These are phyloP conservation scores for Synodontis membranacea DNA, from an alignment of 2,113 vertebrate species.

Conservation along the genomic window DNA sequence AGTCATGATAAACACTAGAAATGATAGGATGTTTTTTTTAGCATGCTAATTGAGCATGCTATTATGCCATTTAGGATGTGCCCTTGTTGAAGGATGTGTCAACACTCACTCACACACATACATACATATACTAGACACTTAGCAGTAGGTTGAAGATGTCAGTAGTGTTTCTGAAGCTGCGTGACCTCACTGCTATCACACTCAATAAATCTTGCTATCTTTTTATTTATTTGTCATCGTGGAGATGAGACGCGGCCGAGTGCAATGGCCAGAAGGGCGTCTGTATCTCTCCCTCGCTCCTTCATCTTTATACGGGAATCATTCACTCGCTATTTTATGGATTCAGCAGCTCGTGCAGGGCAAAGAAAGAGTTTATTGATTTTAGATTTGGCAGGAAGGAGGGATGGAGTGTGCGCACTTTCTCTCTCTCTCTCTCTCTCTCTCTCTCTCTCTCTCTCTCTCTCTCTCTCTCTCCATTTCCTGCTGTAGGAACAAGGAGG, in stretches of 20 bases:
- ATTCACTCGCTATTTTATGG: constrained; percentile 69
- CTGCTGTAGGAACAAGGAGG: constrained; percentile 9
- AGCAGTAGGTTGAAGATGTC: constrained; percentile 29
- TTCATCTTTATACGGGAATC: constrained; percentile 70
- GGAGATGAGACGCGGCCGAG: constrained; percentile 13
- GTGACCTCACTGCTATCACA: constrained; percentile 36
- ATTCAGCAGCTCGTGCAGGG: constrained; percentile 69
- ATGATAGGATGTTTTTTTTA: not conserved
- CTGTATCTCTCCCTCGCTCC: constrained; percentile 47
- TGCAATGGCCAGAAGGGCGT: constrained; percentile 38
- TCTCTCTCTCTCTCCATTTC: constrained; percentile 5
- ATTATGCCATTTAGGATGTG: not conserved
- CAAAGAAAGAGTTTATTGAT: constrained; percentile 77
- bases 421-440: not conserved
- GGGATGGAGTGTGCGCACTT: constrained; percentile 40
- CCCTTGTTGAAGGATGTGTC: not conserved
- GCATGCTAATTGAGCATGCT: not conserved
- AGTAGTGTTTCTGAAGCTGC: constrained; percentile 5
- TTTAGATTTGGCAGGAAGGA: constrained; percentile 74
- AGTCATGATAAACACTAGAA: not conserved
- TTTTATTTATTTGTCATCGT: constrained; percentile 32
- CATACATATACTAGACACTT: not conserved
- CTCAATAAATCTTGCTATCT: constrained; percentile 29
- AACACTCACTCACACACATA: not conserved
- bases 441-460: not conserved